Evolutionary conservation across 2,797 vertebrate genomes (phyloP), one percentile per base, ranked within the genome.

Genomic region (Lerista edwardsae): DNA sequence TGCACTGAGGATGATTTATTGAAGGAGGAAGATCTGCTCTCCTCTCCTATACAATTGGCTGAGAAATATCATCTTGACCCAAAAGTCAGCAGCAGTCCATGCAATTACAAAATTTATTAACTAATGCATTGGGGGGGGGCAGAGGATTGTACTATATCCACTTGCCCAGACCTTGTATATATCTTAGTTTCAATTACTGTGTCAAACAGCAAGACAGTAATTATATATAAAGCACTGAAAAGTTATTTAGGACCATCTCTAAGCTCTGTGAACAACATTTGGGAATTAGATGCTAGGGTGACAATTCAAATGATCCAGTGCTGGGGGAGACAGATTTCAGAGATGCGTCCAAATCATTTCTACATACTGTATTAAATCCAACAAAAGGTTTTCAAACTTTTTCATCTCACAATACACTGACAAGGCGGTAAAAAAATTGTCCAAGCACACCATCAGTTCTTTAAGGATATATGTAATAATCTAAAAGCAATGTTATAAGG

Each of bases 1-100:
- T 23, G 47, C 62, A 44, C 27, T 44, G 57, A 34, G 23, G 27
- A 29, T 68, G 71, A 85, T 85, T 85, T 85, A 80, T 80, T 57
- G 68, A 11, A 55, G 31, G 9, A 67, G 41, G 27, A 65, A 75
- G 31, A 12, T 27, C 51, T 12, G 9, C 12, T 6, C 34, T 80
- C 19, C 19, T 36, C n/a, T 85, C 31, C 25, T 80, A 41, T 75
- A 79, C 71, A 75, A 6, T 27, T 6, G 72, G 36, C 39, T 34
- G 29, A 75, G 29, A 75, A 47, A 75, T 59, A 80, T 44, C 71
- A 68, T 15, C 51, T 68, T 75, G 36, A 39, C 67, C 23, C 14
- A 9, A 34, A 9, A 14, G 25, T 31, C 34, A 39, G n/a, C 59
- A 15, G 62, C 14, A 34, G 11, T 39, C 25, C 51, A 34, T 29